phyloP scores from a whole-genome alignment of 2,888 invertebrate genomes.

The Eurois occulta region DNA sequence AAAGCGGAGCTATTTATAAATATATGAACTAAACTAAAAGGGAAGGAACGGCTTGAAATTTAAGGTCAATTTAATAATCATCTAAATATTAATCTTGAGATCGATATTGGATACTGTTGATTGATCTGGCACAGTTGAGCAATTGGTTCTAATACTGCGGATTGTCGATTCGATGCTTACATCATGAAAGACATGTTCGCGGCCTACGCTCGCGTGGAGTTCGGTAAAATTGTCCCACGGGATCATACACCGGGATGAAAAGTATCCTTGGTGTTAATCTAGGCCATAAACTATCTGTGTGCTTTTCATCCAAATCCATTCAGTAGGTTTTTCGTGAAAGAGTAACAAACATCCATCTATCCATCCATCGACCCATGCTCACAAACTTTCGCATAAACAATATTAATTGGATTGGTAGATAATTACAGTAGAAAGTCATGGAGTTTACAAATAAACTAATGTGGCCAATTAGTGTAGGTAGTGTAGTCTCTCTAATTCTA shows the following conservation, averaged over 20 bases:
- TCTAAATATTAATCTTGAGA: neutral
- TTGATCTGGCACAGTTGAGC: neutral
- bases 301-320: too few relatives aligned
- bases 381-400: too few relatives aligned
- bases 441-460: neutral
- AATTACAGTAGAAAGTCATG: neutral
- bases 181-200: neutral
- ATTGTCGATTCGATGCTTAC: neutral
- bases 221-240: too few relatives aligned
- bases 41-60: neutral
- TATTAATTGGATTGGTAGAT: too few relatives aligned
- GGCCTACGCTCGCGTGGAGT: neutral
- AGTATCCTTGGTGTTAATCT: too few relatives aligned
- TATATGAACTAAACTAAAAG: neutral
- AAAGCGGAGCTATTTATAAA: constrained; percentile 20
- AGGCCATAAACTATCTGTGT: too few relatives aligned
- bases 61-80: neutral
- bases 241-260: too few relatives aligned
- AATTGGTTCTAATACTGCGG: accelerated
- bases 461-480: neutral
- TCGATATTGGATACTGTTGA: neutral
- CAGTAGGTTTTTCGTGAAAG: too few relatives aligned
- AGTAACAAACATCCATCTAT: too few relatives aligned
- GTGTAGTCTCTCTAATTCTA: neutral
- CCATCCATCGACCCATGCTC: too few relatives aligned